Evolutionary conservation across 2,113 vertebrate genomes (phyloP), one percentile per base, ranked within the genome.

Genomic region (Puffinus mauretanicus): DNA sequence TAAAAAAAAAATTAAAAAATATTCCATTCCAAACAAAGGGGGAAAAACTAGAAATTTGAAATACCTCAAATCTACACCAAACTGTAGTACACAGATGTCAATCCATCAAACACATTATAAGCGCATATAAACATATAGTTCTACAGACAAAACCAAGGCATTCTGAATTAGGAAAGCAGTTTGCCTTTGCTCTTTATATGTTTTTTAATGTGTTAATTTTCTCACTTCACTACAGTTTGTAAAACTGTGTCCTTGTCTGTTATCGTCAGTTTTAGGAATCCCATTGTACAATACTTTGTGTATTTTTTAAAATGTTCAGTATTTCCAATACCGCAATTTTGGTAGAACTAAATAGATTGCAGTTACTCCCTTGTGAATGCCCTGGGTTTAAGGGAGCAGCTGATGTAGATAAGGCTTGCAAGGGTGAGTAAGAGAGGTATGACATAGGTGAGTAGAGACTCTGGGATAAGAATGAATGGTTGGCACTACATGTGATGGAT

Each of bases 201-300:
- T 13, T 81, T 85, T 82, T 72, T 67, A 51, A 47, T 44, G 2
- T 58, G 6, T 65, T 83, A 2, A 42, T 83, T 81, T 89, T 91
- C 21, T 80, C 14, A 38, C 47, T 90, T 90, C 51, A 26, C 14
- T 88, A 1, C 1, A 0, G 0, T 60, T 73, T 89, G 24, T 62
- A 81, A 66, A 40, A 90, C 6, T 13, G 3, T 91, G 46, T 58
- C 32, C 10, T 57, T 80, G 4, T 29, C 30, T 88, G n/a, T 83
- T 64, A 47, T 32, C 1, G 0, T 40, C n/a, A 64, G 52, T 77
- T 91, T 80, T 76, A 51, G 17, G 17, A 81, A 49, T 52, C 27
- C 1, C 4, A 52, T 60, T 1, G 0, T 77, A 34, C 18, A 36
- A 42, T 19, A 44, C 27, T 52, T 77, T 8, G 3, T 1, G 1